Percentiles rank a stretch among this genome's conserved stretches.
Conservation (phyloP, 2,113 vertebrate genomes). For the Daubentonia madagascariensis region DNA sequence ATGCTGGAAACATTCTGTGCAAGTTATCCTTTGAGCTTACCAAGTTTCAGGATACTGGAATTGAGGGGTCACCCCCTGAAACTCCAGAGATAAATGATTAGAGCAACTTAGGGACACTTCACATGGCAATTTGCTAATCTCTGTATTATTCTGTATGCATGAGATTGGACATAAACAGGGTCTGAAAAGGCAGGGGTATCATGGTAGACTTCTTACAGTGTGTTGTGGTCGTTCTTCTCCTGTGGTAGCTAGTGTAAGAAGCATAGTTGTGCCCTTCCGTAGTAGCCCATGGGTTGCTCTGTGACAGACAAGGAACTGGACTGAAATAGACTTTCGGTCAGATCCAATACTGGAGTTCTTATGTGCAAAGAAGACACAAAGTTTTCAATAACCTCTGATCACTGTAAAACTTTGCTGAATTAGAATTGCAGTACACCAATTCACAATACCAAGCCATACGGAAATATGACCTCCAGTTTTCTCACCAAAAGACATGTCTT, state of each 20-base stretch:
- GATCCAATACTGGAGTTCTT: neutral
- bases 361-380: neutral
- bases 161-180: neutral
- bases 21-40: neutral
- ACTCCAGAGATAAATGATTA: neutral
- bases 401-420: neutral
- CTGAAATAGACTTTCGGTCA: neutral
- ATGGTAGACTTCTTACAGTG: neutral
- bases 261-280: neutral
- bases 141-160: neutral
- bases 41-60: neutral
- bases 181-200: neutral
- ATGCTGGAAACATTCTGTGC: neutral
- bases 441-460: neutral
- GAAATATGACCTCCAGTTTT: neutral
- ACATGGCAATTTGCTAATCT: neutral
- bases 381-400: neutral
- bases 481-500: neutral
- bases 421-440: neutral
- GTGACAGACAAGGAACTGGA: neutral
- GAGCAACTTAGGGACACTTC: neutral
- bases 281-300: neutral
- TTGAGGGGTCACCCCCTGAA: neutral
- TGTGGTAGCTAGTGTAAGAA: neutral
- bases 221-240: too few relatives aligned